Conservation (phyloP, 2,113 vertebrate genomes). For the Delphinapterus leucas region DNA sequence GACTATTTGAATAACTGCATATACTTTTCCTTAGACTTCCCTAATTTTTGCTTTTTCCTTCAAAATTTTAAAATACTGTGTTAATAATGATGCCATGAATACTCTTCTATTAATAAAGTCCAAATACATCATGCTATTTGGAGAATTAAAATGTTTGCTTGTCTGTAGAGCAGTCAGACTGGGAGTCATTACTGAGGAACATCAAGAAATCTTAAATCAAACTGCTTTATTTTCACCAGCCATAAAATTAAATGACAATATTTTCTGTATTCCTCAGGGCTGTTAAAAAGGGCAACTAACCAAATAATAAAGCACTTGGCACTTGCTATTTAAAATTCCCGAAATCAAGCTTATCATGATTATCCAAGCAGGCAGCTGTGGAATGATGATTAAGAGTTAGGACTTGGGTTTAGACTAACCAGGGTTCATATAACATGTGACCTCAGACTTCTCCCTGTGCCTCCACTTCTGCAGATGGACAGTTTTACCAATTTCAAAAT, state of each 20-base stretch:
- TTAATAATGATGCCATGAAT: neutral
- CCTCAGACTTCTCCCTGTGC: neutral
- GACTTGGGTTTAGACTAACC: neutral
- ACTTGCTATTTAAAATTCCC: neutral
- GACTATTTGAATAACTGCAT: neutral
- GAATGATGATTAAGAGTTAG: neutral
- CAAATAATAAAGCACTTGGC: constrained; percentile 21
- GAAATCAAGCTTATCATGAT: neutral
- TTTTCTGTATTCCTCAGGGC: constrained; percentile 34
- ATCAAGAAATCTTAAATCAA: constrained; percentile 34
- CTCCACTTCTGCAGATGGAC: neutral
- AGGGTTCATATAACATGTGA: neutral
- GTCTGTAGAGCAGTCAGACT: neutral
- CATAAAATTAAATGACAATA: constrained; percentile 48
- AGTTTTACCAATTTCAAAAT: neutral
- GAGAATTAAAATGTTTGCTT: neutral
- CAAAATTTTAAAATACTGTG: neutral
- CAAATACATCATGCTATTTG: neutral
- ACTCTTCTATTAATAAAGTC: constrained; percentile 24
- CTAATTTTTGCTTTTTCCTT: neutral
- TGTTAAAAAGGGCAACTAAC: constrained; percentile 16
- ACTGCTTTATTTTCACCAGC: constrained; percentile 3
- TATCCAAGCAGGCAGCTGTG: neutral
- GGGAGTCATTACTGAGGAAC: neutral
- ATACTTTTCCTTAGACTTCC: neutral